Percentiles rank a stretch among this genome's conserved stretches.
phyloP scores from a whole-genome alignment of 2,113 vertebrate species.

The Taurulus bubalis region DNA sequence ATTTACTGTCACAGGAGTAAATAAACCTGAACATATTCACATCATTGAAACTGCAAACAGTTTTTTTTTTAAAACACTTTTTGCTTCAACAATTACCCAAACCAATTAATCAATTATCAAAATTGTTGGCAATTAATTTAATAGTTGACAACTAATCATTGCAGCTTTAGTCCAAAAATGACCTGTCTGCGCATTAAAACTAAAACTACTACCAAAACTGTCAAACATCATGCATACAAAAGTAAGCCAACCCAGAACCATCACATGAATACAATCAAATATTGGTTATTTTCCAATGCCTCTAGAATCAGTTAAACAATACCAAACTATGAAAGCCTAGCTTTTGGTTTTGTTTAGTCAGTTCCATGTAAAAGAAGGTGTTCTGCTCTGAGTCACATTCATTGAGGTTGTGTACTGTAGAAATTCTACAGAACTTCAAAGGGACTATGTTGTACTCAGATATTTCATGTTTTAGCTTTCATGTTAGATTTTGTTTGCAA shows the following conservation, averaged over 20 bases:
- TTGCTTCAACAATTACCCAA: not conserved
- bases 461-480: not conserved
- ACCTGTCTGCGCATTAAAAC: not conserved
- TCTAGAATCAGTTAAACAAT: not conserved
- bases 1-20: not conserved
- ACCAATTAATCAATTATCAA: too few relatives aligned
- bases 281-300: not conserved
- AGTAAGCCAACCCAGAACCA: not conserved
- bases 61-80: not conserved
- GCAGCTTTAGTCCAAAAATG: not conserved
- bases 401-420: not conserved
- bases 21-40: not conserved
- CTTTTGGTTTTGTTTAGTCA: too few relatives aligned
- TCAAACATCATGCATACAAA: not conserved
- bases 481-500: not conserved
- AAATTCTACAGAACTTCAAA: not conserved
- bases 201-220: slow-evolving; percentile 7
- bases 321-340: not conserved
- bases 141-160: not conserved
- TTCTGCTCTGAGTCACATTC: not conserved
- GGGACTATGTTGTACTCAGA: not conserved
- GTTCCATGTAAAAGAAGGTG: too few relatives aligned
- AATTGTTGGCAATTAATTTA: not conserved
- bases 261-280: not conserved
- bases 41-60: not conserved